Base-by-base conservation (phyloP, 2,888 invertebrate species). In the Mythimna ferrago region DNA sequence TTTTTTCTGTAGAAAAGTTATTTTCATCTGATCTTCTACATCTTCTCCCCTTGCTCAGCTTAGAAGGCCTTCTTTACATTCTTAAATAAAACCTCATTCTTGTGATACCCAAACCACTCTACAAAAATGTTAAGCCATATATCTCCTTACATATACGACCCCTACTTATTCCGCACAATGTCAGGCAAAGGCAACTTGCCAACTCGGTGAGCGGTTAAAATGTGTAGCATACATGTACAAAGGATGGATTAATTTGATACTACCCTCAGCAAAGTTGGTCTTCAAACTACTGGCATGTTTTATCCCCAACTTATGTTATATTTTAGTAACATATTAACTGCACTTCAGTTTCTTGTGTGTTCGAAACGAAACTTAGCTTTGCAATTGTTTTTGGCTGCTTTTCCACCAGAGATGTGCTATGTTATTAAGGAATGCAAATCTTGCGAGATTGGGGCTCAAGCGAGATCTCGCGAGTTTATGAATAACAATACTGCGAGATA, bases 211-310 rank as follows among this genome's bases (percentile, higher is more conserved):
- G 60, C 79, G 48, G 73, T 58, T 73, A 61, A 78, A 78, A 73
- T 67, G 60, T 73, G 64, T 78, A 73, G 53, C 78, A 53, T 71
- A 38, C 66, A 61, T 44, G 35, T 61, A 68, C 64, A 70, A 48
- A 48, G 60, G 44, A 44, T 68, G 63, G n/a, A 75, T 64, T 75
- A 80, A 80, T 80, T 75, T 80, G 38, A 79, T 68, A 78, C 56
- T 64, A 64, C 38, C 56, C 54, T n/a, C 35, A 6, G 61, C 9
- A 35, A 78, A 67, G 26, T 76, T 76, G 35, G 26, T 71, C 53
- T 19, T 35, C 35, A n/a, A 75, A 69, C 76, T 69, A 41, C 35
- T 6, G 16, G 16, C 66, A 66, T 66, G 7, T 66, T 73, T 73
- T 73, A 66, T 60, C 32, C 57, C 3, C 26, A 71, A 70, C 21